Evolutionary conservation across 2,888 invertebrate genomes (phyloP).

Genomic region (Chloroclystis v-ata): DNA sequence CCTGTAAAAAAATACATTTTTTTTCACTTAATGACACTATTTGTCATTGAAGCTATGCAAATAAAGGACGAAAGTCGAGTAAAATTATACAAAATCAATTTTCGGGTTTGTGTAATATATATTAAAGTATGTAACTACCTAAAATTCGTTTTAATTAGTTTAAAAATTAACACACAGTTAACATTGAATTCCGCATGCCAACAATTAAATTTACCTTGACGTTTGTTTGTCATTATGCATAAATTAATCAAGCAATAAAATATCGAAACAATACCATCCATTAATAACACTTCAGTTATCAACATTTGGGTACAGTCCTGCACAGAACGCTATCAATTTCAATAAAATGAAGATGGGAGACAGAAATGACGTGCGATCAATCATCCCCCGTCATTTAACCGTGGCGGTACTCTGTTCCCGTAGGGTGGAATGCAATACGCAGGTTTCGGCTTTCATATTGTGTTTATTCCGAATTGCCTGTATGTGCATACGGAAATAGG

Average conservation of each 20-base stretch:
- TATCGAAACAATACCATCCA: constrained; percentile 16
- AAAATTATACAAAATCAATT: too few relatives aligned
- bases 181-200: background rate
- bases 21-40: too few relatives aligned
- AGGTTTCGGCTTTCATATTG: constrained; percentile 28
- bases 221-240: background rate
- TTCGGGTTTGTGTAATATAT: too few relatives aligned
- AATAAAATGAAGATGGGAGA: constrained; percentile 61
- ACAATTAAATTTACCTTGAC: background rate
- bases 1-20: too few relatives aligned
- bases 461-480: constrained; percentile 23
- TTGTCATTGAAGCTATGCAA: too few relatives aligned
- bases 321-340: constrained; percentile 60
- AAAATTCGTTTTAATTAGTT: too few relatives aligned
- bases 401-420: constrained; percentile 14
- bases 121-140: too few relatives aligned
- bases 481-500: constrained; percentile 19
- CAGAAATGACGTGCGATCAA: constrained; percentile 53
- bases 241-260: constrained; percentile 16
- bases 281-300: constrained; percentile 40
- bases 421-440: constrained; percentile 29
- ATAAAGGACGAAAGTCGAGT: too few relatives aligned
- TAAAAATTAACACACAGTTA: background rate
- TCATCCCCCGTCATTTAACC: constrained; percentile 52
- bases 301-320: constrained; percentile 28